Percentiles rank a stretch among this genome's conserved stretches.
phyloP scores from a whole-genome alignment of 2,113 vertebrate genomes.

The Pontoporia blainvillei region DNA sequence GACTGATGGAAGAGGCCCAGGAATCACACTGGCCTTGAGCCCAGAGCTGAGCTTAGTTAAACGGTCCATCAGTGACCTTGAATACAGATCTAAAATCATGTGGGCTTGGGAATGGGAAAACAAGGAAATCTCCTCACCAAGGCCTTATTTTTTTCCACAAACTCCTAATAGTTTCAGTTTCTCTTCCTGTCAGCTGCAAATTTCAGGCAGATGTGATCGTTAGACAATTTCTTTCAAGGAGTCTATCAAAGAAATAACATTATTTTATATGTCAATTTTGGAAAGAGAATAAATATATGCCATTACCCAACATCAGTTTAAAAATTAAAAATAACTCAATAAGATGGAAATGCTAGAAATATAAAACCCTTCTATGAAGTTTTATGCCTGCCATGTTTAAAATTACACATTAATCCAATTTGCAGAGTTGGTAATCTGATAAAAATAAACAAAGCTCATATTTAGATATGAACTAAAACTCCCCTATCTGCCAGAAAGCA shows the following conservation, averaged over 20 bases:
- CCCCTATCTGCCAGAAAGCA: conserved; percentile 60
- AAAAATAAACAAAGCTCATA: conserved; percentile 70
- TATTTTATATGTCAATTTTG: conserved; percentile 2
- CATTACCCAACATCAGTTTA: not conserved
- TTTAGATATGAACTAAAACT: conserved; percentile 65
- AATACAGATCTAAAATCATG: not conserved
- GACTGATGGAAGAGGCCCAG: not conserved
- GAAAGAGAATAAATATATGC: conserved; percentile 19
- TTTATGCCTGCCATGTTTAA: conserved; percentile 42
- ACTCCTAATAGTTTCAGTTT: not conserved
- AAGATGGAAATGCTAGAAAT: conserved; percentile 56
- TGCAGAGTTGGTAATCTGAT: conserved; percentile 68
- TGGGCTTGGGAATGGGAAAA: not conserved
- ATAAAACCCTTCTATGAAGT: conserved; percentile 56
- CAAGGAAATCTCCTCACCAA: not conserved
- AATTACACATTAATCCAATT: conserved; percentile 71
- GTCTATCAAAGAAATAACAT: not conserved
- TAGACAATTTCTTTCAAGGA: not conserved
- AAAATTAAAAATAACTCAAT: conserved; percentile 49
- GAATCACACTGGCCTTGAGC: not conserved
- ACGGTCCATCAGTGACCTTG: not conserved
- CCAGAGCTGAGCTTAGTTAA: not conserved
- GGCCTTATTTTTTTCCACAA: not conserved
- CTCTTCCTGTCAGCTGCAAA: not conserved
- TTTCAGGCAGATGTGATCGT: not conserved